These are phyloP conservation scores for Penaeus monodon DNA, from an alignment of 2,888 invertebrate genomes.

Conservation along the genomic window DNA sequence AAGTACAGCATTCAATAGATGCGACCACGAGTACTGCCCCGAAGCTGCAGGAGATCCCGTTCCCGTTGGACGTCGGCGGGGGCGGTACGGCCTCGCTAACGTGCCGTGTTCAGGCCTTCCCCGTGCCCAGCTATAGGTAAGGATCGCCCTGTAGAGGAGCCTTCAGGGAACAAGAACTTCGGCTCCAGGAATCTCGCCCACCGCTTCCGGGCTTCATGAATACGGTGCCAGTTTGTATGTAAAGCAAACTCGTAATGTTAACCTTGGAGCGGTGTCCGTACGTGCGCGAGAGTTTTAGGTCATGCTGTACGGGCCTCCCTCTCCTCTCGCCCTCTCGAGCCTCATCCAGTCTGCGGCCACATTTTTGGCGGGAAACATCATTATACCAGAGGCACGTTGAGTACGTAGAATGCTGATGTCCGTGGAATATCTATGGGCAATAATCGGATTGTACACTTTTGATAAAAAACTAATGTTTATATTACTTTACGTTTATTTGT, in stretches of 20 bases:
- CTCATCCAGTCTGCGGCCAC: constrained; percentile 2
- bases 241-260: neutral
- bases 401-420: neutral
- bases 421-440: neutral
- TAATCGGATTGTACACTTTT: too few species aligned
- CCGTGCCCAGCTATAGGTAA: constrained; percentile 70
- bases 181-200: neutral
- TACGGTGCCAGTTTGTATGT: neutral
- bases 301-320: neutral
- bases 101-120: constrained; percentile 73
- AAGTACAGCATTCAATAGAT: constrained; percentile 70
- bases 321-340: neutral
- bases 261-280: neutral
- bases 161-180: neutral
- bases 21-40: constrained; percentile 79
- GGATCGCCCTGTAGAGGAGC: constrained; percentile 11
- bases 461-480: too few species aligned
- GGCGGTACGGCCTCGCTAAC: constrained; percentile 74
- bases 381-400: neutral
- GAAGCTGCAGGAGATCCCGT: constrained; percentile 75
- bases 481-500: too few species aligned
- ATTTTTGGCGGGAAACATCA: constrained; percentile 10
- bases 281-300: neutral
- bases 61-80: constrained; percentile 71
- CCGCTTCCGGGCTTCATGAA: neutral